These are phyloP conservation scores for Blomia tropicalis DNA, from an alignment of 2,888 invertebrate genomes.

Conservation along the genomic window DNA sequence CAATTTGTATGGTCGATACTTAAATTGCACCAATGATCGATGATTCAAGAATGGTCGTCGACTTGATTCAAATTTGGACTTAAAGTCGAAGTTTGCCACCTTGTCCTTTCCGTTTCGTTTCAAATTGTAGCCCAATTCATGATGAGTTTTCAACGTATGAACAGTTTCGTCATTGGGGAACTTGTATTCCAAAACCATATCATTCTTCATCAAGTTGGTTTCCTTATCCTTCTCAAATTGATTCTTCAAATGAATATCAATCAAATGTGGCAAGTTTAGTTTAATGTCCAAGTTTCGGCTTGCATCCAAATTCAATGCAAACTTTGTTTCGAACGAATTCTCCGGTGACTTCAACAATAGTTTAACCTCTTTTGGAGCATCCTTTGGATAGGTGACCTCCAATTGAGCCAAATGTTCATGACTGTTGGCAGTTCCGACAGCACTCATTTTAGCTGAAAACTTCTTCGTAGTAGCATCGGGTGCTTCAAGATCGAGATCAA, in stretches of 20 bases:
- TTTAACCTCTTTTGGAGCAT: background rate
- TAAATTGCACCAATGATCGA: background rate
- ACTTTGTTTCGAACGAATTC: background rate
- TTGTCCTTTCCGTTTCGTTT: constrained; percentile 3
- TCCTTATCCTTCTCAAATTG: background rate
- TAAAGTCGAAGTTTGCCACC: background rate
- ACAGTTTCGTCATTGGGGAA: background rate
- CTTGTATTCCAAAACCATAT: background rate
- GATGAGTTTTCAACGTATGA: background rate
- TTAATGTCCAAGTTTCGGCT: background rate
- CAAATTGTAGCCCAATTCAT: background rate
- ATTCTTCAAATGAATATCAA: background rate
- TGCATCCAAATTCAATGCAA: background rate
- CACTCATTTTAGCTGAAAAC: constrained; percentile 10
- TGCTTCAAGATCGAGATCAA: background rate
- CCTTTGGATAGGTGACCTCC: background rate
- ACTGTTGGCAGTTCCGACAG: background rate
- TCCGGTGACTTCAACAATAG: background rate
- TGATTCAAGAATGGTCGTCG: background rate
- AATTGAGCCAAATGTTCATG: constrained; percentile 15
- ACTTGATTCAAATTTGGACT: background rate
- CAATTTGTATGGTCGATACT: constrained; percentile 11
- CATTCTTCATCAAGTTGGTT: background rate
- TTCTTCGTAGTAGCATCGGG: background rate
- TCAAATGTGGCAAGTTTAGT: background rate